These are phyloP conservation scores for Dicentrarchus labrax DNA, from an alignment of 2,113 vertebrate genomes.

Conservation along the genomic window DNA sequence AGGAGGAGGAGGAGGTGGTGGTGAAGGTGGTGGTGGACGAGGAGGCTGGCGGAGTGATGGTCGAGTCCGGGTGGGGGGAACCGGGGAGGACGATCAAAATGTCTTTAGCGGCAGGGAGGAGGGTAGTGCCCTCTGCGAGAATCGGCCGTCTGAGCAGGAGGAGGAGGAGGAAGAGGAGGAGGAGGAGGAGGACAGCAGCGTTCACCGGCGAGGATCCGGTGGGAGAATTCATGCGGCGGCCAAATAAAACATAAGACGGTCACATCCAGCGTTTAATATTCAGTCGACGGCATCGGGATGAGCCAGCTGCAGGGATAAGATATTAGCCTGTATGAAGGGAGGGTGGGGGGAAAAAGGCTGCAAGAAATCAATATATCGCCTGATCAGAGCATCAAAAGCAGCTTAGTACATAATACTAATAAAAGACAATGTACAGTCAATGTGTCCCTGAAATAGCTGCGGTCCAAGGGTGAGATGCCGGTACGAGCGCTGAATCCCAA, in stretches of 20 bases:
- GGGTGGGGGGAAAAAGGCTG: too few relatives aligned
- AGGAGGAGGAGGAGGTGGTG: conserved; percentile 39
- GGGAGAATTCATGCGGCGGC: conserved; percentile 79
- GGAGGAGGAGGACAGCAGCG: conserved; percentile 56
- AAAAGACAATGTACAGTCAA: conserved; percentile 22
- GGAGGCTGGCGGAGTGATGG: conserved; percentile 63
- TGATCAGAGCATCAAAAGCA: conserved; percentile 23
- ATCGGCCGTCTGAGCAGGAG: conserved; percentile 62
- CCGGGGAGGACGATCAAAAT: conserved; percentile 78
- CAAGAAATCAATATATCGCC: too few relatives aligned
- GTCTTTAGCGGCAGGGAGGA: conserved; percentile 77
- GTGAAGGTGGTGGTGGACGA: conserved; percentile 30
- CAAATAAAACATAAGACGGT: conserved; percentile 61
- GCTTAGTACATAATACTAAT: neutral
- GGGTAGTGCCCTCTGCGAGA: conserved; percentile 76
- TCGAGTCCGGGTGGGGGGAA: conserved; percentile 67
- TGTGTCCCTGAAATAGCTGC: conserved; percentile 60
- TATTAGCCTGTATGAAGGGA: too few relatives aligned
- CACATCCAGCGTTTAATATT: conserved; percentile 59
- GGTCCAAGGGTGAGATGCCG: conserved; percentile 41
- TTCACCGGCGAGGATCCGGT: conserved; percentile 74
- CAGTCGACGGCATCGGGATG: conserved; percentile 3
- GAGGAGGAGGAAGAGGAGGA: conserved; percentile 39
- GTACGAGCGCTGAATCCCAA: conserved; percentile 39
- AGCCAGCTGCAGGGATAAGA: conserved; percentile 2